A percentile compares a stretch with the other conserved stretches of the same genome.
Conservation (phyloP, 2,797 vertebrate species). For the Sebastolobus altivelis region DNA sequence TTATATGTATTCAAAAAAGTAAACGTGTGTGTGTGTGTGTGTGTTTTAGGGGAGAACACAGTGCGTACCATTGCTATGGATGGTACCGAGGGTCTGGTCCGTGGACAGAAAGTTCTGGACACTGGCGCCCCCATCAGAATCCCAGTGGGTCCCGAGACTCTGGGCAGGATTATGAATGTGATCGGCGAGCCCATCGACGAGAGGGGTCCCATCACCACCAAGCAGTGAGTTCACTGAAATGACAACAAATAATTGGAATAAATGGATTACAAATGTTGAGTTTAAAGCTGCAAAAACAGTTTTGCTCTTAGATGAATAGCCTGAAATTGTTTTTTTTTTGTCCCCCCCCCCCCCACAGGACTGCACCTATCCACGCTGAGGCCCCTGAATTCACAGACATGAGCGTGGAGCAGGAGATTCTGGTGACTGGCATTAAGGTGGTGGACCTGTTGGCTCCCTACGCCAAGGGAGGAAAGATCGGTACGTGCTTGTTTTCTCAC, state of each 20-base stretch:
- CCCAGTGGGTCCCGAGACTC: slow-evolving; percentile 96
- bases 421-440: slow-evolving; percentile 98
- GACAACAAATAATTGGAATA: no score
- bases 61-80: slow-evolving; percentile 99
- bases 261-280: not conserved
- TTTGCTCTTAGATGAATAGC: not conserved
- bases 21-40: not conserved
- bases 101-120: slow-evolving; percentile 95
- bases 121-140: slow-evolving; percentile 96
- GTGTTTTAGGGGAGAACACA: slow-evolving; percentile 91
- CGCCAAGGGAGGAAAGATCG: slow-evolving; percentile 98
- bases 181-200: slow-evolving; percentile 98
- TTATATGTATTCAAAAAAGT: no score
- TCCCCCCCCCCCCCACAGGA: slow-evolving; percentile 73
- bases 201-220: slow-evolving; percentile 95
- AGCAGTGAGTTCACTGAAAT: slow-evolving; percentile 87
- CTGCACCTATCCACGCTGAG: slow-evolving; percentile 95
- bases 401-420: slow-evolving; percentile 99
- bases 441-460: slow-evolving; percentile 97
- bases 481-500: slow-evolving; percentile 75
- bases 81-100: slow-evolving; percentile 95
- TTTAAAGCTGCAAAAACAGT: not conserved
- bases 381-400: slow-evolving; percentile 97
- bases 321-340: no score
- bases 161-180: slow-evolving; percentile 99